Base-by-base conservation (phyloP, 1,140 invertebrate genomes). In the Bombus fervidus region DNA sequence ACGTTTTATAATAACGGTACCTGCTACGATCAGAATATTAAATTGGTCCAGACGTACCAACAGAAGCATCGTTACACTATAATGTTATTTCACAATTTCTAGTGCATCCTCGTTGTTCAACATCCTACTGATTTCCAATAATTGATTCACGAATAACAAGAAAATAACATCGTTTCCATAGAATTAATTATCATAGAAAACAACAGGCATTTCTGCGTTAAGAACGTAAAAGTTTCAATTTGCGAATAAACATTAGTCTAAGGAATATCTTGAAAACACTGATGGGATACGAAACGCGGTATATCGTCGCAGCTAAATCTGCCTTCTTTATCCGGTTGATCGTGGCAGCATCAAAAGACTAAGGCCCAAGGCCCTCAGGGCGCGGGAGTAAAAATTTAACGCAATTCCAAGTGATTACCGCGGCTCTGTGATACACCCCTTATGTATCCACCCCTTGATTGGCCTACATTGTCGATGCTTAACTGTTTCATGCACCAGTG, bases 401-500 rank as follows among this genome's bases (percentile, higher is more conserved):
- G 93, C 93, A 95, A 95, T 95, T 93, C 88, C 92, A 87, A 88
- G 89, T 94, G 94, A 95, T 95, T 95, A 95, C 92, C 91, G 86
- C 91, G 91, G 87, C 83, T 85, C 88, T 88, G 88, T 87, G 87
- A 93, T 92, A 92, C 87, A 90, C 86, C 90, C 91, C 90, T 91
- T 91, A 87, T 87, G 39, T 86, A 89, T 89, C 89, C 88, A 85
- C 90, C 93, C 88, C 93, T 93, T 95, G 94, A 95, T 95, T 95
- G 94, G 94, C 94, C 95, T 95, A 95, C 93, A 95, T 95, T 95
- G 94, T 95, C 94, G 93, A 92, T 95, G 95, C 94, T 95, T 95
- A 95, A 95, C 94, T 93, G 94, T 95, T 95, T 95, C 94, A 95
- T 95, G 94, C 95, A 94, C 94, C 94, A 94, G 94, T 95, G 94